Conservation (phyloP, 1,140 invertebrate genomes). For the Pygmarrhopalites habei region DNA sequence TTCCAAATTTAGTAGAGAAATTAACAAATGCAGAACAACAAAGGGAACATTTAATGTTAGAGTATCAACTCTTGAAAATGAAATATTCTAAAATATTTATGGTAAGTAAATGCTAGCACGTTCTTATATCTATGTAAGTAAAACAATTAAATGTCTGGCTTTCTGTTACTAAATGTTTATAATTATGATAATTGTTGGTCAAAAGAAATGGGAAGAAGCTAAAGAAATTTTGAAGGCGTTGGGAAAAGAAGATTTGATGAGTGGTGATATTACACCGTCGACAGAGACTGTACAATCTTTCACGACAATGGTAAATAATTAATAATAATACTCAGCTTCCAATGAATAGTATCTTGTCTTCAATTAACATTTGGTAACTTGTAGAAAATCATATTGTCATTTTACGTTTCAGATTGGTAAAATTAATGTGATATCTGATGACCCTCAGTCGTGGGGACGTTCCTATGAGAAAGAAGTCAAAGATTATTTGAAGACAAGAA, state of each 20-base stretch:
- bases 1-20: constrained; percentile 17
- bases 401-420: constrained; percentile 29
- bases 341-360: too few relatives aligned
- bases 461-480: constrained; percentile 31
- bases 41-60: constrained; percentile 27
- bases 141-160: too few relatives aligned
- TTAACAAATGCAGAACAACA: constrained; percentile 25
- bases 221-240: constrained; percentile 24
- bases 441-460: constrained; percentile 16
- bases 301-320: constrained; percentile 20
- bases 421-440: constrained; percentile 24
- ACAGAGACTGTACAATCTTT: constrained; percentile 22
- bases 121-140: too few relatives aligned
- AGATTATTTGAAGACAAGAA: constrained; percentile 19
- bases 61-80: constrained; percentile 33
- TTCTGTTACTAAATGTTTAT: too few relatives aligned
- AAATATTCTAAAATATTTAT: constrained; percentile 32
- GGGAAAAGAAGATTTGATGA: constrained; percentile 28
- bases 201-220: constrained; percentile 34
- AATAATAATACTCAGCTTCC: too few relatives aligned
- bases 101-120: constrained; percentile 15
- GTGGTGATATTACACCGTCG: constrained; percentile 24
- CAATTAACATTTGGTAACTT: too few relatives aligned
- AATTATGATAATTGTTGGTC: too few relatives aligned
- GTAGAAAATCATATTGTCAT: too few relatives aligned